phyloP scores from a whole-genome alignment of 2,797 vertebrate species.

The Syngnathus acus region DNA sequence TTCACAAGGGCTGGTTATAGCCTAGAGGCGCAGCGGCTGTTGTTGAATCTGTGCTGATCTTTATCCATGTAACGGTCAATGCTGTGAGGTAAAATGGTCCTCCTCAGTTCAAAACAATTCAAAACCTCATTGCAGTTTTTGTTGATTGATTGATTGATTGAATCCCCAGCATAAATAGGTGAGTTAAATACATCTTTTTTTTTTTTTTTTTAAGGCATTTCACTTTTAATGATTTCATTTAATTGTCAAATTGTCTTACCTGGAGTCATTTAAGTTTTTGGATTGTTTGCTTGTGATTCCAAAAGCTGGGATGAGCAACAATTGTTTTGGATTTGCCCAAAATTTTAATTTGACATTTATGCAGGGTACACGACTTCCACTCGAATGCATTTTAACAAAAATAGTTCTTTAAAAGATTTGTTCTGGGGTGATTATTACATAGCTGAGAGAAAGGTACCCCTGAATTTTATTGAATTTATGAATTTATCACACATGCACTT shows the following conservation, averaged over 20 bases:
- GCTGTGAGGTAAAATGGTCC: slow-evolving; percentile 14
- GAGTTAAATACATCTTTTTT: not conserved
- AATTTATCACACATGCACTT: too few relatives aligned
- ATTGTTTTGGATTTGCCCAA: too few relatives aligned
- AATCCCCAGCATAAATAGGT: not conserved
- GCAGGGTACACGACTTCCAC: too few relatives aligned
- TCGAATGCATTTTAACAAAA: too few relatives aligned
- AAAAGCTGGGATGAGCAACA: not conserved
- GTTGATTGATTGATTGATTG: too few relatives aligned
- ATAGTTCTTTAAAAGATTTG: too few relatives aligned
- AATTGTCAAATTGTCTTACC: too few relatives aligned
- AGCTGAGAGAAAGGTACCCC: not conserved
- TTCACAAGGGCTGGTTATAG: slow-evolving; percentile 39
- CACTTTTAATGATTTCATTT: not conserved
- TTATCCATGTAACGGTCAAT: slow-evolving; percentile 4
- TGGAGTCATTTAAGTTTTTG: too few relatives aligned
- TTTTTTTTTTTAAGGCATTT: not conserved
- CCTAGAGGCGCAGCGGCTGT: slow-evolving; percentile 22
- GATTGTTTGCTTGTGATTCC: not conserved
- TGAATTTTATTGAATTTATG: not conserved
- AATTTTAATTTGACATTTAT: too few relatives aligned
- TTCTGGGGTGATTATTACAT: not conserved
- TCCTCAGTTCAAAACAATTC: not conserved
- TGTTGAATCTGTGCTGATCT: slow-evolving; percentile 31
- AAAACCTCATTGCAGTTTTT: not conserved